Percentiles rank a stretch among this genome's conserved stretches.
These are phyloP conservation scores for Meleagris gallopavo DNA, from an alignment of 2,113 vertebrate species.

Conservation along the genomic window DNA sequence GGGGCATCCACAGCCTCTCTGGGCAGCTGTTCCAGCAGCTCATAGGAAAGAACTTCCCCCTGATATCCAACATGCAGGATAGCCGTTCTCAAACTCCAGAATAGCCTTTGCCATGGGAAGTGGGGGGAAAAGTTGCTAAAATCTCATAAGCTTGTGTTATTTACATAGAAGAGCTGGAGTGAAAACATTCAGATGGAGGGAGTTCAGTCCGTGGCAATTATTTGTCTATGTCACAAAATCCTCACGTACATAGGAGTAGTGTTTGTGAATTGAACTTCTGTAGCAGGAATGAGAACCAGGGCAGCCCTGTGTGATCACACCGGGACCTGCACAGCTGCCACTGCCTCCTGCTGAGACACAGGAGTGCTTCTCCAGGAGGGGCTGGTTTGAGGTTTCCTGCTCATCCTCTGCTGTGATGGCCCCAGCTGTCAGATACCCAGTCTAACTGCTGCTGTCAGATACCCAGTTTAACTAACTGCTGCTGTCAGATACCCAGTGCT, in stretches of 20 bases:
- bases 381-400: neutral
- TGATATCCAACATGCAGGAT: neutral
- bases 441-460: neutral
- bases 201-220: neutral
- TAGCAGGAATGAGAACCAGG: neutral
- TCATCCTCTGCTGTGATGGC: neutral
- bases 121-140: neutral
- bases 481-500: neutral
- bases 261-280: neutral
- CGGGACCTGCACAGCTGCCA: neutral
- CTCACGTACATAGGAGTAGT: neutral
- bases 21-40: no score
- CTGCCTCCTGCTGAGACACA: neutral
- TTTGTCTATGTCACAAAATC: neutral
- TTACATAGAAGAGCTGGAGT: neutral
- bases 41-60: no score
- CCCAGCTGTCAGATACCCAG: fast-evolving
- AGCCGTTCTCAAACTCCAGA: neutral
- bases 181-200: neutral
- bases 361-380: neutral
- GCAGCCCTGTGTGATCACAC: neutral
- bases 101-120: neutral
- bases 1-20: no score
- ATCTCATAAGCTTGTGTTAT: fast-evolving
- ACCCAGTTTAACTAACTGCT: no score